Evolutionary conservation across 1,140 invertebrate species (phyloP), one percentile per base, ranked within the genome.

Genomic region (Drosophila tropicalis): DNA sequence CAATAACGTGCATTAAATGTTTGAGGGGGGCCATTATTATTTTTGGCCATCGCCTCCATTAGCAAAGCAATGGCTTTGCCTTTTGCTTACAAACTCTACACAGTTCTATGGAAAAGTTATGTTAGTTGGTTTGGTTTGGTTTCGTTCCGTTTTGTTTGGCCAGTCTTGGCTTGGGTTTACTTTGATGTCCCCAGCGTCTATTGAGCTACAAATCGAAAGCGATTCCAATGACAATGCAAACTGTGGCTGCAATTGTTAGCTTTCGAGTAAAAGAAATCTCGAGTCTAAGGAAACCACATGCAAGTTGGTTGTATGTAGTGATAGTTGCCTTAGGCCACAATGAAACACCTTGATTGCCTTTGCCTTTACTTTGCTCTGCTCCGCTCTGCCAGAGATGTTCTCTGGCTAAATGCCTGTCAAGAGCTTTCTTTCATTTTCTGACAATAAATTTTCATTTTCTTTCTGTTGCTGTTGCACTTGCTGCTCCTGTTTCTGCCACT

Each of bases 401-500:
- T 29, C n/a, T 41, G 29, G 32, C 63, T 71, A 25, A 58, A 56
- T 62, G 61, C 60, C 70, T 67, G 55, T 17, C 70, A 51, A 70
- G 67, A 67, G 67, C 83, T 83, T 87, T 90, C 77, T 85, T 83
- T 90, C 82, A 90, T 83, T 90, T 90, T 81, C 83, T 84, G 83
- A 83, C 87, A 90, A 90, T 90, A 90, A 90, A 90, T 90, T 90
- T 90, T 83, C 87, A 90, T 90, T 90, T 90, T 90, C 87, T 90
- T 90, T 90, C 81, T 81, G 25, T 75, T 34, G 57, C 58, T 25
- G 57, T 56, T 83, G 81, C 73, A 72, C 39, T 76, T 72, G 60
- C 62, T 68, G 66, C 66, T 67, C 54, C 41, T 34, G 19, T 58
- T 71, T 70, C 68, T 79, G 77, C 83, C 72, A 87, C 86, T 90